Evolutionary conservation across 92 coral and sea anemone species (phyloP), one percentile per base, ranked within the genome.

Genomic region (Muricea muricata): DNA sequence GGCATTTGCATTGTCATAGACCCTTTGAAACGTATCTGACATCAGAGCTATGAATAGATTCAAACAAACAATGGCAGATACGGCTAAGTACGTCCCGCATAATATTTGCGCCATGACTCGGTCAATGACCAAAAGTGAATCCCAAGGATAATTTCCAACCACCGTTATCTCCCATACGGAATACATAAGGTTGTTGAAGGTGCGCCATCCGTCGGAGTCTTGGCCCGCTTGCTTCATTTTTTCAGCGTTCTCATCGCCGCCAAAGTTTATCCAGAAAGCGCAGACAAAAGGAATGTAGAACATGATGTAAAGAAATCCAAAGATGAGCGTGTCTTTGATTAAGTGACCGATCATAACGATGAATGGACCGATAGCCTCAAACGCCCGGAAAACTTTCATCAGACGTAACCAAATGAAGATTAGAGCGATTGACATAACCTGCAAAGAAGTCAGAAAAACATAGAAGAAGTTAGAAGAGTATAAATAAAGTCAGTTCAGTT

Each of bases 21-120:
- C 99, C 31, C 99, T 93, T 90, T 97, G 99, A 75, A 97, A 97
- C 67, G 99, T 97, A 88, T 97, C 99, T 48, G 99, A 97, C 99
- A 97, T 93, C 13, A 97, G 93, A 4, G 99, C 99, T 34, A 97
- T 97, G 79, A 97, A 97, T 76, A 97, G 88, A 63, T 97, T 97
- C 60, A 97, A 86, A 85, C 95, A 82, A 55, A 97, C 87, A 69
- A 97, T 92, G 18, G 98, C 94, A 6, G 98, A 97, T 81, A 97
- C 93, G 4, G 98, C 99, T 7, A 97, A 81, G 65, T 97, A 97
- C 1, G 93, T 90, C 7, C 98, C 99, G 66, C 98, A 97, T 20
- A 97, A 75, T 56, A 97, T 86, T 91, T 97, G 99, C 40, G 99
- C 99, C 99, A 97, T 97, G 12, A 90, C 72, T 20, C 93, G 96